Percentiles rank a stretch among this genome's conserved stretches.
Evolutionary conservation across 37 sponge, comb jelly and placozoan species (phyloP).

Genomic region (Diacarnus erythraeanus): DNA sequence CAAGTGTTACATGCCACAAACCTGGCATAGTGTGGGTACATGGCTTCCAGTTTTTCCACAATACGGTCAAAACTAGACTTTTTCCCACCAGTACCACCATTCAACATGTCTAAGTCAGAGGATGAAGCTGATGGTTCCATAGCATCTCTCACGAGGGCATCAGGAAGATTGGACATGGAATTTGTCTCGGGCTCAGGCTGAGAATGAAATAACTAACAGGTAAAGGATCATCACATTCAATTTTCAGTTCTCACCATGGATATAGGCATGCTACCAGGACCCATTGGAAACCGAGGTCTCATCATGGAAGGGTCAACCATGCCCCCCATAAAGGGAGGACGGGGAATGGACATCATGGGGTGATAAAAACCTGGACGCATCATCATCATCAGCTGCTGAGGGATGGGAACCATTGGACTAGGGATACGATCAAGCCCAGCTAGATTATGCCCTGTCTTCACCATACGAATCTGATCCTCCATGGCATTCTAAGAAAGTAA

Average conservation of each 20-base stretch:
- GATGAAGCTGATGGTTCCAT: not conserved
- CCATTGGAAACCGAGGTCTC: not conserved
- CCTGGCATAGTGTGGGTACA: slow-evolving; percentile 45
- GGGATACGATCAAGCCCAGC: slow-evolving; percentile 1
- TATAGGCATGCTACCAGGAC: not conserved
- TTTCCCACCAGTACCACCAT: not conserved
- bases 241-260: not conserved
- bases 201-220: not conserved
- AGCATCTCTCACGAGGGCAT: not conserved
- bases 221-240: not conserved
- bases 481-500: not conserved
- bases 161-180: not conserved
- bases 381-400: slow-evolving; percentile 4
- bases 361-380: slow-evolving; percentile 1
- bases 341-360: slow-evolving; percentile 11
- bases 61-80: slow-evolving; percentile 47
- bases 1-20: not conserved
- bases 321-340: not conserved
- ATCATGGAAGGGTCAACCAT: slow-evolving; percentile 14
- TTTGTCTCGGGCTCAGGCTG: not conserved
- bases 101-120: not conserved
- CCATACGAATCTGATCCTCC: slow-evolving; percentile 32
- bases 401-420: slow-evolving; percentile 28
- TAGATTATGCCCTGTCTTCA: slow-evolving; percentile 37
- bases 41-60: slow-evolving; percentile 38